These are phyloP conservation scores for Mobula hypostoma DNA, from an alignment of 2,113 vertebrate genomes.

Conservation along the genomic window DNA sequence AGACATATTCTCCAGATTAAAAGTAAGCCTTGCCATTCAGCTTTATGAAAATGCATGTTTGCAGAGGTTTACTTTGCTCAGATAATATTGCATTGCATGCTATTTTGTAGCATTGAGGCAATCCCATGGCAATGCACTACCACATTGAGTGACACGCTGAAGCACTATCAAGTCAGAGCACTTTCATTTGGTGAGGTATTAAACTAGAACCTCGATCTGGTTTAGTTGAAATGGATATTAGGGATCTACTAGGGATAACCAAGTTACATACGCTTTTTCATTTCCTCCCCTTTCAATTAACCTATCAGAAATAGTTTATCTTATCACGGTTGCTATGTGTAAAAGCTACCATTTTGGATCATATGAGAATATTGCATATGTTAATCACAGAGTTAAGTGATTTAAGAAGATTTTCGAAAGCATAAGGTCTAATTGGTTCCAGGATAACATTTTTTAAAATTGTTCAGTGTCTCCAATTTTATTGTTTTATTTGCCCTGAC, in stretches of 20 bases:
- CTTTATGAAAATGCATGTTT: background rate
- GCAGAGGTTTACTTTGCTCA: background rate
- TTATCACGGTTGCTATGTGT: background rate
- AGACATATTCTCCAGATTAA: background rate
- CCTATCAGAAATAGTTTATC: background rate
- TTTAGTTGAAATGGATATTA: background rate
- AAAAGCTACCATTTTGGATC: background rate
- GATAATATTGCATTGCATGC: background rate
- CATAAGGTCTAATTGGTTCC: background rate
- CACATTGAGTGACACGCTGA: background rate
- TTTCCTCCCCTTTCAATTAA: background rate
- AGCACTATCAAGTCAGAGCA: too few relatives aligned
- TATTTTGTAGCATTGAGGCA: background rate
- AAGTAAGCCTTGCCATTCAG: background rate
- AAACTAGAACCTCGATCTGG: background rate
- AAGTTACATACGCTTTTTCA: background rate
- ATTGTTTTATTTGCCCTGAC: background rate
- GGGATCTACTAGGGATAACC: background rate
- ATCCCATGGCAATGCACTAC: background rate
- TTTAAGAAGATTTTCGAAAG: background rate
- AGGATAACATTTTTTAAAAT: too few relatives aligned
- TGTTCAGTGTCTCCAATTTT: background rate
- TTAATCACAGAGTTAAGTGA: background rate
- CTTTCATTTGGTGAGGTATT: background rate
- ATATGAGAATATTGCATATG: background rate